Evolutionary conservation across 1,140 invertebrate species (phyloP).

Genomic region (Phenacoccus solenopsis): DNA sequence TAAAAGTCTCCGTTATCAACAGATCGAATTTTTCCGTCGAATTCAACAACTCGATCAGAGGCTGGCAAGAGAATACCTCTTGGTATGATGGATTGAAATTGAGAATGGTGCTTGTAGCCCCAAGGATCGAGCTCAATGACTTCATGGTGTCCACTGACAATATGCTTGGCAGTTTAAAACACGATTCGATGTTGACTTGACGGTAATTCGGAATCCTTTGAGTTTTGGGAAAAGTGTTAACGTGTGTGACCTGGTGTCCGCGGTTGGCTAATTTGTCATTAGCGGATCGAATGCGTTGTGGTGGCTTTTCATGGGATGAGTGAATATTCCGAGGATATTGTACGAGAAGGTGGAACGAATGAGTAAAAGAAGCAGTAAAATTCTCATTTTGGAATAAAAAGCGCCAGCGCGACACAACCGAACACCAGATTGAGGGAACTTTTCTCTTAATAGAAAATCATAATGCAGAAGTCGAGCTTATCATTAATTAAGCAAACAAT

Average conservation of each 20-base stretch:
- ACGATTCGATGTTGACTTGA: slow-evolving; percentile 33
- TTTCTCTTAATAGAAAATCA: too few species aligned
- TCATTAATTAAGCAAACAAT: too few species aligned
- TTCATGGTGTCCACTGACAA: not conserved
- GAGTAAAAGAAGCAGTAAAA: not conserved
- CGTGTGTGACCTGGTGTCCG: slow-evolving; percentile 30
- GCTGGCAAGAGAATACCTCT: not conserved
- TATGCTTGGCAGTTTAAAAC: not conserved
- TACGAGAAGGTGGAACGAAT: not conserved
- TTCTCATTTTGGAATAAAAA: not conserved
- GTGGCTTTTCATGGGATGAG: slow-evolving; percentile 31
- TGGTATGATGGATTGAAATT: not conserved
- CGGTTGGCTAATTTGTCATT: slow-evolving; percentile 28
- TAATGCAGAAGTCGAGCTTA: too few species aligned
- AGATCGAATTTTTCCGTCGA: slow-evolving; percentile 27
- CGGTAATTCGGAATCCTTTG: slow-evolving; percentile 37
- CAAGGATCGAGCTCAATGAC: not conserved
- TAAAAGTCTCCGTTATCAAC: slow-evolving; percentile 29
- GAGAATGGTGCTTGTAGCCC: not conserved
- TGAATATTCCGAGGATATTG: slow-evolving; percentile 30
- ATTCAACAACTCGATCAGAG: not conserved
- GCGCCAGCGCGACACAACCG: not conserved
- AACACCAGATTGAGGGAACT: not conserved
- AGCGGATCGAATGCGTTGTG: slow-evolving; percentile 31
- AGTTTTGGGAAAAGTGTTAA: slow-evolving; percentile 36